Evolutionary conservation across 2,113 vertebrate species (phyloP), one percentile per base, ranked within the genome.

Genomic region (Microtus richardsoni): DNA sequence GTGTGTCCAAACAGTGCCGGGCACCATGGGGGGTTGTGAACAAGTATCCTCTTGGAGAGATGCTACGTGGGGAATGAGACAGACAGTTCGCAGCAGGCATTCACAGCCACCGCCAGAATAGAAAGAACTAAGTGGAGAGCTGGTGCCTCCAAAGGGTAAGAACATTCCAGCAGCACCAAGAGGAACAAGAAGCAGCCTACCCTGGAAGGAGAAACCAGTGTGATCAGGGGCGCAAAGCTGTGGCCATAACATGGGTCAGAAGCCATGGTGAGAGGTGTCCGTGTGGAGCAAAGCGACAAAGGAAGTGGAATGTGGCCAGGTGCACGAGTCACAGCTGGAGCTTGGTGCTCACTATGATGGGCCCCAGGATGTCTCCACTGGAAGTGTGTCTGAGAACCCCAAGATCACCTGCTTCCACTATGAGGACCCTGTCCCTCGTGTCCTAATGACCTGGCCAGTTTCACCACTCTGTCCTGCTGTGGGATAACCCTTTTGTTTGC

Each of bases 171-270:
- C 11, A n/a, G 30, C 4, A 3, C 36, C 4, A 8, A 24, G 16
- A 19, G 28, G 36, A 52, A 58, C 19, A 3, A n/a, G 17, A 41
- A 30, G 64, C 26, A 10, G 39, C 36, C 64, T 26, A 33, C 24
- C 33, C 33, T 21, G 0, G n/a, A 19, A 1, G 36, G 70, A 30
- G 21, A 19, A 5, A 30, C 3, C 9, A 5, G 1, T 2, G 3
- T 14, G 30, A 52, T n/a, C 41, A 6, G 79, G 94, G 52, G 19
- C 7, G 2, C 78, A 66, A 49, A 24, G 30, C 7, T 33, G 62
- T 30, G 88, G 9, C 71, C 49, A 39, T 30, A 24, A n/a, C 7
- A 3, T 0, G 24, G 49, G 10, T 44, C 24, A 9, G n/a, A 7
- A 74, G 28, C 47, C 17, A 0, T 6, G 3, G 30, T 1, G 16